Percentiles rank a stretch among this genome's conserved stretches.
Evolutionary conservation across 2,888 invertebrate species (phyloP).

Genomic region (Molanna angustata): DNA sequence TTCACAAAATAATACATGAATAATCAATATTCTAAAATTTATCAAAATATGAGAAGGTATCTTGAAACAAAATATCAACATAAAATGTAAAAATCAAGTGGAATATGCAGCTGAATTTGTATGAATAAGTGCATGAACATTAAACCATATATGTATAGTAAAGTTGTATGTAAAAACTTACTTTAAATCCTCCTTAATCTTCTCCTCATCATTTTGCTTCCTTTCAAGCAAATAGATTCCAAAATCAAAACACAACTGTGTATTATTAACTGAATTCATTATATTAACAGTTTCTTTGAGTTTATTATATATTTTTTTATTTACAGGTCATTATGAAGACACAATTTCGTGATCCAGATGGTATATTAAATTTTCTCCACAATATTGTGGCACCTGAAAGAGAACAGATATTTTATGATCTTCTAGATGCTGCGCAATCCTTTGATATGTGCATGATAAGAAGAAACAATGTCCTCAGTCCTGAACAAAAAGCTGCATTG

Average conservation of each 20-base stretch:
- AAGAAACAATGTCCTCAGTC: constrained; percentile 63
- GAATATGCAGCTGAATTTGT: too few relatives aligned
- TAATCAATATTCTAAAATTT: too few relatives aligned
- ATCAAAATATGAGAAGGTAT: too few relatives aligned
- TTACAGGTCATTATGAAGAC: constrained; percentile 74
- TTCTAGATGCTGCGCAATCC: constrained; percentile 72
- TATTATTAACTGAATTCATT: not conserved
- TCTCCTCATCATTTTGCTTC: not conserved
- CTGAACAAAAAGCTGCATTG: constrained; percentile 63
- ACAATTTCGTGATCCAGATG: constrained; percentile 80
- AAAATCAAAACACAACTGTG: not conserved
- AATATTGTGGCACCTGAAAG: constrained; percentile 54
- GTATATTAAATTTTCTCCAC: constrained; percentile 75
- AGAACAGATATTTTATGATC: constrained; percentile 59
- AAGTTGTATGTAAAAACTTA: too few relatives aligned
- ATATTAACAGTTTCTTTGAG: not conserved
- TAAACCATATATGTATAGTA: too few relatives aligned
- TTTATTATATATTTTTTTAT: not conserved
- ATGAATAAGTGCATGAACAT: too few relatives aligned
- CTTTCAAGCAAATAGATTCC: not conserved
- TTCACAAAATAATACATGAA: too few relatives aligned
- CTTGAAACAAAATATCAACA: too few relatives aligned
- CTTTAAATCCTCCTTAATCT: too few relatives aligned
- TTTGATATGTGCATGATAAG: constrained; percentile 80
- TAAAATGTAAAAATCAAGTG: too few relatives aligned